Evolutionary conservation across 2,113 vertebrate genomes (phyloP).

Genomic region (Poecile atricapillus): DNA sequence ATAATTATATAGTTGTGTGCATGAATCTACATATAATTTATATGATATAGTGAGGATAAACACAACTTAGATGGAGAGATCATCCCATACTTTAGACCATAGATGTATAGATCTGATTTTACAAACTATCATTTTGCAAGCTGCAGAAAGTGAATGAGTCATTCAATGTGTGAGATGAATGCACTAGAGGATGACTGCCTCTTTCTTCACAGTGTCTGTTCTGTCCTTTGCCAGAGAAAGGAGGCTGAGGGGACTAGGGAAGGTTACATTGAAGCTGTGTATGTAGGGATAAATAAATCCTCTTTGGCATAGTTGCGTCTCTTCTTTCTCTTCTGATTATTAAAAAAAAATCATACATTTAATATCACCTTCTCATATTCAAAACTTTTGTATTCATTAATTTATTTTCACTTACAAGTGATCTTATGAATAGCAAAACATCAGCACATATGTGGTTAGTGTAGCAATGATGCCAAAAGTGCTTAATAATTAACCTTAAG

Average conservation of each 20-base stretch:
- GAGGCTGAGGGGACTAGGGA: background rate
- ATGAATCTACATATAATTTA: background rate
- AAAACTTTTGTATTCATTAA: background rate
- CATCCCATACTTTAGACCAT: background rate
- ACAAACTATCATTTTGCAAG: background rate
- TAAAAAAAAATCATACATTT: background rate
- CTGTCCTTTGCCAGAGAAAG: background rate
- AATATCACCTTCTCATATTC: background rate
- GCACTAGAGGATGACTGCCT: background rate
- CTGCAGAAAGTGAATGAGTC: background rate
- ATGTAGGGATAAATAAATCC: background rate
- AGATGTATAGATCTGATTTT: background rate
- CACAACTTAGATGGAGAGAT: background rate
- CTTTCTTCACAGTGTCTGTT: background rate
- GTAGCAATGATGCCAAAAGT: background rate
- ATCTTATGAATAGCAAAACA: slow-evolving; percentile 12
- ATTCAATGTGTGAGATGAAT: background rate
- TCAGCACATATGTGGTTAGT: background rate
- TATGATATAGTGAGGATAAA: background rate
- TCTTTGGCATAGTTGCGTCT: background rate
- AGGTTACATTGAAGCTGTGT: background rate
- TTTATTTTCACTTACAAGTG: background rate
- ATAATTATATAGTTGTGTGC: background rate
- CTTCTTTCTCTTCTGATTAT: background rate
- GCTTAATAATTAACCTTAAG: slow-evolving; percentile 85